Evolutionary conservation across 2,113 vertebrate genomes (phyloP), one percentile per base, ranked within the genome.

Genomic region (Sphaerodactylus townsendi): DNA sequence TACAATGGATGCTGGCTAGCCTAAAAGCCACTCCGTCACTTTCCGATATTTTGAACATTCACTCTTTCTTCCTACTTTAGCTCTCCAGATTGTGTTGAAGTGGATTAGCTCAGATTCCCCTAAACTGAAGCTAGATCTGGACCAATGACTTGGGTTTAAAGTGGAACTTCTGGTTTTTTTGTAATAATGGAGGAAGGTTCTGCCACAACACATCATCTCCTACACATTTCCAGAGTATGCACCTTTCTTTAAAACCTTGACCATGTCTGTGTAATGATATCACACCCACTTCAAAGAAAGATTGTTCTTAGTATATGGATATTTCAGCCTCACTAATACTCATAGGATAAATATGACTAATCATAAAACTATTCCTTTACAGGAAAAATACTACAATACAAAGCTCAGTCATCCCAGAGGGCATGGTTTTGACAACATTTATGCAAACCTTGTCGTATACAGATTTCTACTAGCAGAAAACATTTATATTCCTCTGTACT

Each of bases 401-500:
- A 82, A 91, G 88, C 77, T 33, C 80, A 89, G 78, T 62, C 76
- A 76, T 70, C 21, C 44, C 86, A 86, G 30, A 35, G 21, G 68
- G 10, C 86, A 19, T 23, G 41, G 80, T 62, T 89, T 50, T 19
- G 41, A 59, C 44, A 81, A 88, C 81, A 46, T 41, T 48, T 70
- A 77, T 81, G 59, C 77, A 17, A 56, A 41, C 46, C 64, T 83
- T 70, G 23, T 13, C 15, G 73, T 39, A 33, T 35, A 56, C 30
- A 15, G 53, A 77, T 68, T 85, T 86, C 62, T 79, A 21, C 56
- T 39, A 39, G 62, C 50, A 56, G 65, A 33, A 69, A 75, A 2
- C 2, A 10, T 77, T 81, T 71, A 64, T 21, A 46, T 39, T 76
- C 66, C 14, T 28, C 30, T n/a, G 53, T 7, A 65, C 65, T 6